Evolutionary conservation across 2,113 vertebrate species (phyloP), one percentile per base, ranked within the genome.

Genomic region (Isurus oxyrinchus): DNA sequence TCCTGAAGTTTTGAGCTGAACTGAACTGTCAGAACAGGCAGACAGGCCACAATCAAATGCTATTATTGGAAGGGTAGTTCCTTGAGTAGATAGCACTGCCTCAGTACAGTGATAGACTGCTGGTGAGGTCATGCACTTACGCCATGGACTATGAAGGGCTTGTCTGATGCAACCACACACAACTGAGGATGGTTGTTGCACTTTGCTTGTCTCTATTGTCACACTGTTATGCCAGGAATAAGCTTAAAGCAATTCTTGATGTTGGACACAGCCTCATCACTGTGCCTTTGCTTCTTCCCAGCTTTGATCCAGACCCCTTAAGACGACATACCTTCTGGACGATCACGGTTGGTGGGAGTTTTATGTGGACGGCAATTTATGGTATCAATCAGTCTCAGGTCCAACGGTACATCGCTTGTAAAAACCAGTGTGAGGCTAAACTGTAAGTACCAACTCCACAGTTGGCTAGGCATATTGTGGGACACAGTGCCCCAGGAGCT

Each of bases 381-480:
- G 96, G 98, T 0, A 98, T 98, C 96, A 98, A 98, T 96, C 98
- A 98, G 96, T 98, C 98, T 90, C 98, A 98, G 97, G 98, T 98
- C 96, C 98, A 98, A 90, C 98, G 98, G 79, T 98, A 98, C 97
- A 98, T 98, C 96, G 98, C 98, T 95, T 98, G 98, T 97, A 98
- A 97, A 97, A 98, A 97, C 55, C 16, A 98, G 69, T 93, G 97
- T 86, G 98, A 98, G 8, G 98, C 98, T 84, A 98, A 98, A 95
- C 97, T 98, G 98, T 98, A 96, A 98, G 98, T 91, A 0, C 76
- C 16, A 4, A 35, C 59, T 4, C 55, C 3, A 5, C 31, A 93
- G 55, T 53, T 69, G 44, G 23, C 66, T 53, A 49, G 25, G 5
- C 76, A 11, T 44, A 49, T 27, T 69, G 21, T 13, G 44, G 6